A percentile compares a stretch with the other conserved stretches of the same genome.
Evolutionary conservation across 2,797 vertebrate genomes (phyloP).

Genomic region (Tokudaia muenninki): DNA sequence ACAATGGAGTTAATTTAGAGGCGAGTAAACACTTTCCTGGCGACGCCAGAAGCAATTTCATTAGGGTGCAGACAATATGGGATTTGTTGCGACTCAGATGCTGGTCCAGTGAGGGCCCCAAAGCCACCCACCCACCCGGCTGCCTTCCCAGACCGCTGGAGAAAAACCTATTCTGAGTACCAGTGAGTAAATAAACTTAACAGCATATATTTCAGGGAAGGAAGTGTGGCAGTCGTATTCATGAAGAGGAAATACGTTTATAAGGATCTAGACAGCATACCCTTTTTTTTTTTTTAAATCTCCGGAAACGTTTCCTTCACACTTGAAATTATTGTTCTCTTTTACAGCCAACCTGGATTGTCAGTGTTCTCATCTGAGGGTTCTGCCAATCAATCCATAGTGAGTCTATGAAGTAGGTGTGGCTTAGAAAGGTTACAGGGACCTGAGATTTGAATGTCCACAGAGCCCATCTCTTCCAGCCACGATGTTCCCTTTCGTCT

Average conservation of each 20-base stretch:
- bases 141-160: slow-evolving; percentile 12
- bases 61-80: slow-evolving; percentile 43
- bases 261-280: not conserved
- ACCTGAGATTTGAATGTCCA: not conserved
- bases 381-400: not conserved
- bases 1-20: slow-evolving; percentile 61
- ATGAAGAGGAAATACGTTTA: not conserved
- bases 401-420: not conserved
- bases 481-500: not conserved
- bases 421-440: not conserved
- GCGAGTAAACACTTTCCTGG: slow-evolving; percentile 35
- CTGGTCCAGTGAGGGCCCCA: not conserved
- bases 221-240: not conserved
- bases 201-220: not conserved
- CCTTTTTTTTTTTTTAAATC: no score
- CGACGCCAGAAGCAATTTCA: slow-evolving; percentile 49
- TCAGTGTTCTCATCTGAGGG: not conserved
- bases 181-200: slow-evolving; percentile 27
- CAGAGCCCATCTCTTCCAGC: not conserved
- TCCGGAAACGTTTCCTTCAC: not conserved
- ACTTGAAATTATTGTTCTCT: not conserved
- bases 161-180: slow-evolving; percentile 15
- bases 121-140: slow-evolving; percentile 9
- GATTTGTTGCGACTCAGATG: slow-evolving; percentile 46
- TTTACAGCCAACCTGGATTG: not conserved